Conservation (phyloP, 1,140 invertebrate species). For the Scylla paramamosain region DNA sequence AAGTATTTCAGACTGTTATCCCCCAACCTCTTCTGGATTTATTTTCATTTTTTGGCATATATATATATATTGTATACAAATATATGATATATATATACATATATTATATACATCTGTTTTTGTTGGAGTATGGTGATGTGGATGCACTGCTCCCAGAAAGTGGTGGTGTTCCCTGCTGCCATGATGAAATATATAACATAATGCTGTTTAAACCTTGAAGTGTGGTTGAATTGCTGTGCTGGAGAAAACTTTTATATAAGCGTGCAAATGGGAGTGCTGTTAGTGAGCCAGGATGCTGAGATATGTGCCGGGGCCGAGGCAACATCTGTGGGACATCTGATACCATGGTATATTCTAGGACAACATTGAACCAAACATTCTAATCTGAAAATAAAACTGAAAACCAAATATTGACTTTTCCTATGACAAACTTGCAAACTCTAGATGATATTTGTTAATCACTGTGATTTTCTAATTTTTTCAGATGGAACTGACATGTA, state of each 20-base stretch:
- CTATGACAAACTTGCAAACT: too few species aligned
- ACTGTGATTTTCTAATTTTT: too few species aligned
- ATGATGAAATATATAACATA: slow-evolving; percentile 19
- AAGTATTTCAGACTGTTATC: slow-evolving; percentile 55
- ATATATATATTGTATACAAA: not conserved
- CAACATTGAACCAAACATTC: slow-evolving; percentile 72
- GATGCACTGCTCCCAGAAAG: slow-evolving; percentile 58
- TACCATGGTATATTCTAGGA: slow-evolving; percentile 65
- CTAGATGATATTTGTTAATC: too few species aligned
- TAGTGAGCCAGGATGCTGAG: slow-evolving; percentile 10
- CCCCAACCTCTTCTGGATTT: slow-evolving; percentile 30
- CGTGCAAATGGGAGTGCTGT: slow-evolving; percentile 50
- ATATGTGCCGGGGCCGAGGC: not conserved
- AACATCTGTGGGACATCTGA: slow-evolving; percentile 54
- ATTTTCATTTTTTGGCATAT: slow-evolving; percentile 28
- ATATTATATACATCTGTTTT: slow-evolving; percentile 46
- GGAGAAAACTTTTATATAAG: slow-evolving; percentile 63
- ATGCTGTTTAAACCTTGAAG: slow-evolving; percentile 64
- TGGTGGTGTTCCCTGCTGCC: slow-evolving; percentile 50
- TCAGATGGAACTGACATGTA: too few species aligned
- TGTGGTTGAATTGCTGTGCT: slow-evolving; percentile 50
- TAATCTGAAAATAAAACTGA: slow-evolving; percentile 66
- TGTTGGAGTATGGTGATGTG: slow-evolving; percentile 60
- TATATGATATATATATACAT: not conserved
- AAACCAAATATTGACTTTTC: slow-evolving; percentile 38